phyloP scores from a whole-genome alignment of 2,113 vertebrate species.

The Gallinago undulata region DNA sequence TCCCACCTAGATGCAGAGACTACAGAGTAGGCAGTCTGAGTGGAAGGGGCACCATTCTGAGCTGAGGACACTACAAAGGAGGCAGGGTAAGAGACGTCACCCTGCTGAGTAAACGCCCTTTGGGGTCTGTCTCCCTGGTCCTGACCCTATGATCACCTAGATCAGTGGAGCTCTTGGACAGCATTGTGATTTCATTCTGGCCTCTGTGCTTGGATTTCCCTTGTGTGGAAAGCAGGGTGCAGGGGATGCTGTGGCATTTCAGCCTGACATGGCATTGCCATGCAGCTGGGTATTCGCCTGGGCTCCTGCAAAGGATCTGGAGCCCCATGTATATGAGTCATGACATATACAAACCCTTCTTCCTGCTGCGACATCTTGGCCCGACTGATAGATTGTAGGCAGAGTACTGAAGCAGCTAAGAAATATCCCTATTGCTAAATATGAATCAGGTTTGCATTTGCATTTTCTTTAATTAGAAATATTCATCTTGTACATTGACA shows the following conservation, averaged over 20 bases:
- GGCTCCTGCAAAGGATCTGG: neutral
- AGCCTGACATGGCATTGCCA: neutral
- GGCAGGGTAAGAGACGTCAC: neutral
- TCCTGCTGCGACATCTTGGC: neutral
- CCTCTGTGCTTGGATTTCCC: neutral
- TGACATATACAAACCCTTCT: neutral
- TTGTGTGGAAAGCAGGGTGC: neutral
- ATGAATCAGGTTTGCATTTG: neutral
- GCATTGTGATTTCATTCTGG: neutral
- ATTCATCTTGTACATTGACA: neutral
- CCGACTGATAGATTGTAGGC: neutral
- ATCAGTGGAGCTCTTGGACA: neutral
- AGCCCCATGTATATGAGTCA: fast-evolving
- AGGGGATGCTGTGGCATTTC: neutral
- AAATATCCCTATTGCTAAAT: neutral
- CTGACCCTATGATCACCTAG: neutral
- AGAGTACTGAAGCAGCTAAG: neutral
- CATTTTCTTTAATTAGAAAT: neutral
- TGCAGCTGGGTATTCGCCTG: neutral
- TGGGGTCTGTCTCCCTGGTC: neutral
- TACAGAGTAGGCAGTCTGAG: too few species aligned
- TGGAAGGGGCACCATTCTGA: neutral
- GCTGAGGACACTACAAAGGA: neutral
- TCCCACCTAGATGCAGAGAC: neutral
- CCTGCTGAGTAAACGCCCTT: neutral